Evolutionary conservation across 2,797 vertebrate species (phyloP).

Genomic region (Cyprinodon diabolis): DNA sequence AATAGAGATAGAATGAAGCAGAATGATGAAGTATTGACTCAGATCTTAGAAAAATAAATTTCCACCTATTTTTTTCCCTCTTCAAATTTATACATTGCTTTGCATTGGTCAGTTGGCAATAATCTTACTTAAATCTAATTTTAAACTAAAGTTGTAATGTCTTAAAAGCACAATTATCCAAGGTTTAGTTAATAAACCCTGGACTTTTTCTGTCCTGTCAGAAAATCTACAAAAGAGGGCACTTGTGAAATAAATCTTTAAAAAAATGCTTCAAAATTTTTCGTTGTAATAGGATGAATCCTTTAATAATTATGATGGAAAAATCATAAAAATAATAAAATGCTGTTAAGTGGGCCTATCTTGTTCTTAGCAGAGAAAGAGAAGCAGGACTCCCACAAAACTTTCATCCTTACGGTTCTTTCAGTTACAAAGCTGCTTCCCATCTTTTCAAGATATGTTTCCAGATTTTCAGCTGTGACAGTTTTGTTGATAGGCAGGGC

Average conservation of each 20-base stretch:
- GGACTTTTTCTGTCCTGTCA: neutral
- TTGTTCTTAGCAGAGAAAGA: too few relatives aligned
- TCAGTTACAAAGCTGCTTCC: neutral
- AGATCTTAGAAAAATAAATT: neutral
- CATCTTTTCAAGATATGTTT: neutral
- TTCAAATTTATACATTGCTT: too few relatives aligned
- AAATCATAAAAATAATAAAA: neutral
- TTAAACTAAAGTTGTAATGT: too few relatives aligned
- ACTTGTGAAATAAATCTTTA: neutral
- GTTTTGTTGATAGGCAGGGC: conserved; percentile 16
- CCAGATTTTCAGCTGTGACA: conserved; percentile 15
- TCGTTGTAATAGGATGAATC: neutral
- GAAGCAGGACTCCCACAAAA: neutral
- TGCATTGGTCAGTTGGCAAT: too few relatives aligned
- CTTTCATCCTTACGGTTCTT: neutral
- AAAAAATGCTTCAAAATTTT: neutral
- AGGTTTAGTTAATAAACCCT: neutral
- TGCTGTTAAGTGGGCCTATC: neutral
- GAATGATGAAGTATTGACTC: neutral
- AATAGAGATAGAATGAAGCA: too few relatives aligned
- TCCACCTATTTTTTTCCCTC: too few relatives aligned
- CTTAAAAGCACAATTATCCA: neutral
- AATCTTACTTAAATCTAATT: too few relatives aligned
- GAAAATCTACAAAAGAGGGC: neutral
- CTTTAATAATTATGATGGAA: neutral